phyloP scores from a whole-genome alignment of 2,113 vertebrate species.

The Nothocercus nigrocapillus region DNA sequence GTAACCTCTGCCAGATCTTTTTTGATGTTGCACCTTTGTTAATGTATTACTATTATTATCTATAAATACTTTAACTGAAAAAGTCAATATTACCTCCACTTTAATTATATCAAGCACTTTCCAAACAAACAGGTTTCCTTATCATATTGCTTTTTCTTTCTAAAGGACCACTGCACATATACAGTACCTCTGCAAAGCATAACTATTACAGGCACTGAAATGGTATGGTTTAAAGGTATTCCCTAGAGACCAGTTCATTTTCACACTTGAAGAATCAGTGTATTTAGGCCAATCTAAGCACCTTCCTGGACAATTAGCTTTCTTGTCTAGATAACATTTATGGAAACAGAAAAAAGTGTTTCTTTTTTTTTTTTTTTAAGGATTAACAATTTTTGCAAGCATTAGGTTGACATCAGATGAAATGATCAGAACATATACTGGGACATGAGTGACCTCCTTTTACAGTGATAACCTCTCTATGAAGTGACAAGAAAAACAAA shows the following conservation, averaged over 20 bases:
- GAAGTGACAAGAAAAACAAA: conserved; percentile 29
- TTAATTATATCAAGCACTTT: not conserved
- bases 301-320: conserved; percentile 34
- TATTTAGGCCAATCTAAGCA: conserved; percentile 18
- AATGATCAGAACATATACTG: conserved; percentile 1
- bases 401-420: not conserved
- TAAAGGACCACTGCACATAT: not conserved
- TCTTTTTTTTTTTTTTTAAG: not conserved
- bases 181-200: not conserved
- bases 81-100: not conserved
- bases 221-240: not conserved
- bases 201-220: not conserved
- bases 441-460: not conserved
- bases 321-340: not conserved
- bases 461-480: not conserved
- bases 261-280: not conserved
- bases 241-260: not conserved
- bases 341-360: not conserved
- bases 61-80: not conserved
- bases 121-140: not conserved
- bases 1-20: not conserved
- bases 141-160: not conserved
- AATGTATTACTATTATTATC: not conserved
- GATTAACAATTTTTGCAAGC: not conserved
- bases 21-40: not conserved